Evolutionary conservation across 2,797 vertebrate species (phyloP), one percentile per base, ranked within the genome.

Genomic region (Chaetophractus vellerosus): DNA sequence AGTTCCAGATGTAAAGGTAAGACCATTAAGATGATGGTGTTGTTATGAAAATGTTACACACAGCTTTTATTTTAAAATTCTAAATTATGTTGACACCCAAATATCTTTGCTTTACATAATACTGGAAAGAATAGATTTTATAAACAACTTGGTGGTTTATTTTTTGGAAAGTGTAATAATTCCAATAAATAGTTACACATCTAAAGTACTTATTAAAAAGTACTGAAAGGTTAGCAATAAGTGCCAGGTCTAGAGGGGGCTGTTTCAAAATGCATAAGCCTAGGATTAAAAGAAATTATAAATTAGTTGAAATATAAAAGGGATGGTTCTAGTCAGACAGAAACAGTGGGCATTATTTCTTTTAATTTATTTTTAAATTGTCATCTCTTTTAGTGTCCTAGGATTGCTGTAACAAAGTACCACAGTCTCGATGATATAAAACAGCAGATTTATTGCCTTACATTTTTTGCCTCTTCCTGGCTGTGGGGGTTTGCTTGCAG

Each of bases 101-200:
- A 55, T 63, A 83, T 45, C 7, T 89, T 50, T 94, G 9, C 41
- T 64, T 93, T 91, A 57, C 79, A 57, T 81, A 89, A 78, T 86
- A 28, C 45, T 71, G 6, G 52, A 82, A 64, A 80, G 89, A 90
- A 61, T 26, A 74, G 36, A 6, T 36, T 66, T 81, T 57, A 31
- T 83, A 61, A 87, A 41, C n/a, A 45, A 26, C 81, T 79, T 16
- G 50, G 28, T 72, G 28, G 31, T 85, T 82, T 64, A 83, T 45
- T 45, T 45, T 6, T 10, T 45, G 45, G 23, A 80, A 59, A 19
- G 52, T 38, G 36, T 14, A 61, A 75, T 84, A 69, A 92, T 92
- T 93, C 59, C 26, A 41, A 86, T 50, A 87, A 95, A 86, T 41
- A 50, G 61, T 79, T 87, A 63, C 79, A 83, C 64, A 66, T 55